Base-by-base conservation (phyloP, 1,140 invertebrate species). In the Trichomalopsis sarcophagae region DNA sequence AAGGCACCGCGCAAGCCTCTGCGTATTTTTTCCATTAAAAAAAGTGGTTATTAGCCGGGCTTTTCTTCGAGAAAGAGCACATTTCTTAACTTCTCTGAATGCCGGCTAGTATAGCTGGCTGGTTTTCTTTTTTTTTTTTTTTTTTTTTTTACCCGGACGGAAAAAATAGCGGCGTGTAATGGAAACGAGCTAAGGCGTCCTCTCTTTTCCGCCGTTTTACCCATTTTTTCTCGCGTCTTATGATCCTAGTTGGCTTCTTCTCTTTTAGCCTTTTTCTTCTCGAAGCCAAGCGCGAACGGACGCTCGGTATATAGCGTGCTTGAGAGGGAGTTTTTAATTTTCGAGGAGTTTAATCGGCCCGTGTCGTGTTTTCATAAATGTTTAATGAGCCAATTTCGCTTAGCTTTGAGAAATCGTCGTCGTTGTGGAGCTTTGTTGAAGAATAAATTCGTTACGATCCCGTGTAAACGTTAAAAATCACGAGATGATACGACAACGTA, bases 21-120 rank as follows among this genome's bases (percentile, higher is more conserved):
- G 62, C 62, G 78, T 75, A 81, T 85, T 81, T 85, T 85, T 85
- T 81, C 40, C 84, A 85, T 81, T 85, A 76, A 68, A 84, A 71
- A 82, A 85, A 85, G 84, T 82, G 84, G 55, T 85, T 82, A 85
- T 85, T 82, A 85, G 71, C 84, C 40, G 33, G 84, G 14, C 66
- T 77, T 40, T 84, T 84, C 62, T 77, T 40, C 68, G 9, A 75
- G 55, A 21, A 23, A 74, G 44, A 62, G 68, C 68, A 55, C 83
- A 66, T 75, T 74, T 84, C 69, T 84, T 75, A 84, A 66, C 77
- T 77, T 79, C 47, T 5, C 82, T 79, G 76, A 79, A 84, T 84
- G 21, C 47, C 0, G 4, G 62, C 17, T 36, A 44, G 40, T 44
- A 9, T 9, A 17, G 11, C 27, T 27, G 66, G 40, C 4, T 69